Percentiles rank a stretch among this genome's conserved stretches.
These are phyloP conservation scores for Drosophila macrospina DNA, from an alignment of 2,888 invertebrate genomes.

Conservation along the genomic window DNA sequence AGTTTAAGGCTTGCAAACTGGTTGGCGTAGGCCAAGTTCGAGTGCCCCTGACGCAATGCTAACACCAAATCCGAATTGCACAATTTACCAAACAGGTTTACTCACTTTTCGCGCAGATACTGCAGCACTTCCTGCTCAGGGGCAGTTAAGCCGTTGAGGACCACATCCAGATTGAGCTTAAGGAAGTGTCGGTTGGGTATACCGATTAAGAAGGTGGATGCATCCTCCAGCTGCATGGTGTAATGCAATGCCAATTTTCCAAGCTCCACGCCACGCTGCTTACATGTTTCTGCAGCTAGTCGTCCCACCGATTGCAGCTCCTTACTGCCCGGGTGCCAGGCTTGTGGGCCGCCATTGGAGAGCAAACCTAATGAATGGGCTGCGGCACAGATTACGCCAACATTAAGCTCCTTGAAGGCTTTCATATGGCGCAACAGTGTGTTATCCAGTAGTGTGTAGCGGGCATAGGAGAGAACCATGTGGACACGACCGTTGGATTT, in stretches of 20 bases:
- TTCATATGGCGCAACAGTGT: conserved; percentile 90
- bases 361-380: conserved; percentile 93
- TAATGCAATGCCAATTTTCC: conserved; percentile 85
- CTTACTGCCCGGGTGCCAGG: conserved; percentile 92
- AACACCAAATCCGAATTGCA: conserved; percentile 62
- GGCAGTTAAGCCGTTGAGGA: conserved; percentile 88
- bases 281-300: conserved; percentile 89
- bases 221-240: conserved; percentile 87
- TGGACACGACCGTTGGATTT: conserved; percentile 85
- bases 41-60: conserved; percentile 61
- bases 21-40: conserved; percentile 69
- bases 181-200: conserved; percentile 89
- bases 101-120: conserved; percentile 86
- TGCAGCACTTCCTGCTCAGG: conserved; percentile 88
- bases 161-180: conserved; percentile 88
- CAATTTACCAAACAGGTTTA: conserved; percentile 49
- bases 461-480: conserved; percentile 89
- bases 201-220: conserved; percentile 91
- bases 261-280: conserved; percentile 88
- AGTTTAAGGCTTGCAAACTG: conserved; percentile 36
- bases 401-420: conserved; percentile 86
- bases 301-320: conserved; percentile 81
- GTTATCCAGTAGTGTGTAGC: conserved; percentile 92
- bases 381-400: conserved; percentile 94
- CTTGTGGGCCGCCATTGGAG: conserved; percentile 90